Conservation (phyloP, 1,140 invertebrate genomes). For the Batillaria attramentaria region DNA sequence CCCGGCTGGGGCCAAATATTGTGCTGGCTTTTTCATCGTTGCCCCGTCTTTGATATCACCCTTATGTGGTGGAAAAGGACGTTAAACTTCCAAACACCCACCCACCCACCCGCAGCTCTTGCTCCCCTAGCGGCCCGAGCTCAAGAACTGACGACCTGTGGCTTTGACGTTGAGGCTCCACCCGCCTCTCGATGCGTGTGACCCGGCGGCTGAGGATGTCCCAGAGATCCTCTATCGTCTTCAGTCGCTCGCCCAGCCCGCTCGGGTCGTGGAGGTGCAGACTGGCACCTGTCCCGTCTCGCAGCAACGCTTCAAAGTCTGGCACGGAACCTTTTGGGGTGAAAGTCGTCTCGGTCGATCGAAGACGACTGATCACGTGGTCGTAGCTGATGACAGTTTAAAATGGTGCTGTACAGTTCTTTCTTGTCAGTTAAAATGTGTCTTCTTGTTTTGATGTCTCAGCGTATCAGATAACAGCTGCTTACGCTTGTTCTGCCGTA, state of each 20-base stretch:
- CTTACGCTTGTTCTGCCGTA: too few species aligned
- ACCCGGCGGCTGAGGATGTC: slow-evolving; percentile 26
- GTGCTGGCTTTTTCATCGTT: too few species aligned
- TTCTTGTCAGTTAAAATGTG: too few species aligned
- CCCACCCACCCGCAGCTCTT: not conserved
- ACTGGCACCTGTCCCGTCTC: not conserved
- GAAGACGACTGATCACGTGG: slow-evolving; percentile 17
- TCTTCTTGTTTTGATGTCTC: too few species aligned
- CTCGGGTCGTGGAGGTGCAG: not conserved
- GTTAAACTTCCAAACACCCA: too few species aligned
- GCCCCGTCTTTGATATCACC: too few species aligned
- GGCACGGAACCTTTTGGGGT: not conserved
- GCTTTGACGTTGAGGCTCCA: too few species aligned
- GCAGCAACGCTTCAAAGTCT: slow-evolving; percentile 3
- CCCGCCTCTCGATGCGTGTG: slow-evolving; percentile 25
- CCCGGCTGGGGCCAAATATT: too few species aligned
- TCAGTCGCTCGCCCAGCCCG: slow-evolving; percentile 18
- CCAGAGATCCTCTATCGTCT: slow-evolving; percentile 25
- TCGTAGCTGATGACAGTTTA: too few species aligned
- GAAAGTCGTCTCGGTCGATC: slow-evolving; percentile 1
- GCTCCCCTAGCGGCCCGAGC: not conserved
- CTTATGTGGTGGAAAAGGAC: too few species aligned
- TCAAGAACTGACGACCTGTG: not conserved
- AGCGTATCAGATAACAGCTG: too few species aligned
- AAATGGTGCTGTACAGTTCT: too few species aligned